A percentile compares a stretch with the other conserved stretches of the same genome.
phyloP scores from a whole-genome alignment of 2,797 vertebrate genomes.

The Coranthus polyacanthus region DNA sequence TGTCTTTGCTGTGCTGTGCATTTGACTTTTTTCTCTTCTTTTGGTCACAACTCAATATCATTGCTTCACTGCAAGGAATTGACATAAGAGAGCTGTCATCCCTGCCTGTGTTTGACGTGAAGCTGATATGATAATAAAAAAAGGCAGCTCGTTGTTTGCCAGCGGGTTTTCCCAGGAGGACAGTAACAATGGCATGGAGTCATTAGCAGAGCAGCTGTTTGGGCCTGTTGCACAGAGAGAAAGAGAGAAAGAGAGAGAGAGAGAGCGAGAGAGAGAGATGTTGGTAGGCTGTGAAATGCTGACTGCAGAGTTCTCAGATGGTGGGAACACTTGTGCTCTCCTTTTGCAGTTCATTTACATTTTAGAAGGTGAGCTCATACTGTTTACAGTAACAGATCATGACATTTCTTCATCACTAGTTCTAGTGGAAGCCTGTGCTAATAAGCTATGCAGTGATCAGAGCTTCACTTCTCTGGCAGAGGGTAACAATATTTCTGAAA shows the following conservation, averaged over 20 bases:
- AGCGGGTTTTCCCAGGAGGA: constrained; percentile 19
- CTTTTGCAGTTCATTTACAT: constrained; percentile 46
- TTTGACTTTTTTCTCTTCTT: constrained; percentile 18
- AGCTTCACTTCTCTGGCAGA: too few species aligned
- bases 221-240: constrained; percentile 17
- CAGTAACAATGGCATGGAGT: constrained; percentile 11
- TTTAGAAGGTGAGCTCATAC: constrained; percentile 21
- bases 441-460: background rate
- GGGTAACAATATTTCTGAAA: too few species aligned
- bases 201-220: constrained; percentile 39
- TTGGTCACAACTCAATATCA: background rate
- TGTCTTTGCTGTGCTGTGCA: constrained; percentile 54
- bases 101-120: constrained; percentile 21
- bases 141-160: constrained; percentile 1
- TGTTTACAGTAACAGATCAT: constrained; percentile 11
- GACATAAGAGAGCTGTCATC: constrained; percentile 17
- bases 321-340: constrained; percentile 24
- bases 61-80: too few species aligned
- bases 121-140: constrained; percentile 19
- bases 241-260: too few species aligned
- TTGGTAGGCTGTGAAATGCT: constrained; percentile 42
- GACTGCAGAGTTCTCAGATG: constrained; percentile 32
- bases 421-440: too few species aligned
- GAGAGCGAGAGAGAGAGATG: too few species aligned
- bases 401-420: too few species aligned